A percentile compares a stretch with the other conserved stretches of the same genome.
Conservation (phyloP, 2,888 invertebrate species). For the Leptinotarsa tumamoca region DNA sequence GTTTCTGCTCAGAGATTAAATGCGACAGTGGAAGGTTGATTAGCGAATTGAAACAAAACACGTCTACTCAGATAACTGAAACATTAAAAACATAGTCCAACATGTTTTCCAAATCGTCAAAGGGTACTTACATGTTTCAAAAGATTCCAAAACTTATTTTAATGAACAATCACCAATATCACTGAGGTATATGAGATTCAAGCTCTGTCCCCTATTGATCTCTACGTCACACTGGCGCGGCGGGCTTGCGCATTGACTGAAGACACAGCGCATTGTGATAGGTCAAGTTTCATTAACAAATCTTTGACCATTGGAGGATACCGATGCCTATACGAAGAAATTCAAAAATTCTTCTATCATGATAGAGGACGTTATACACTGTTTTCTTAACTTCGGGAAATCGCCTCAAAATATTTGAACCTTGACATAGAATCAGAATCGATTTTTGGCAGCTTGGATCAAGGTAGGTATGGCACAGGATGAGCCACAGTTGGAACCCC, state of each 20-base stretch:
- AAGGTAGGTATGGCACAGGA: background rate
- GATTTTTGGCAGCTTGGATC: background rate
- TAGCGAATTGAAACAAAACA: background rate
- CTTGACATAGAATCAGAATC: too few relatives aligned
- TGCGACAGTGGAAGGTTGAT: background rate
- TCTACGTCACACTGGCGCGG: slow-evolving; percentile 65
- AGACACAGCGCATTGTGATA: slow-evolving; percentile 54
- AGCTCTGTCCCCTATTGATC: slow-evolving; percentile 57
- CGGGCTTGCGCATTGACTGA: slow-evolving; percentile 55
- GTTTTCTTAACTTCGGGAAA: background rate
- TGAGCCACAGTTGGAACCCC: background rate
- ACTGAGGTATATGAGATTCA: slow-evolving; percentile 53
- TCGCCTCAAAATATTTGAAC: background rate
- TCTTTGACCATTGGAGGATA: slow-evolving; percentile 18
- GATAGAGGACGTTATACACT: background rate
- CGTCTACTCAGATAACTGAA: background rate
- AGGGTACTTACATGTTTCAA: slow-evolving; percentile 57
- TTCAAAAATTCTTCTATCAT: background rate
- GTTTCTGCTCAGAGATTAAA: background rate
- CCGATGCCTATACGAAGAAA: slow-evolving; percentile 10
- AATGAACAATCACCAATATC: slow-evolving; percentile 51
- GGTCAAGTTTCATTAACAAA: slow-evolving; percentile 61
- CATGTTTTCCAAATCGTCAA: background rate
- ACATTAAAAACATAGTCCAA: background rate
- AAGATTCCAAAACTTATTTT: slow-evolving; percentile 55